Percentiles rank a stretch among this genome's conserved stretches.
Evolutionary conservation across 2,797 vertebrate genomes (phyloP).

Genomic region (Manis pentadactyla): DNA sequence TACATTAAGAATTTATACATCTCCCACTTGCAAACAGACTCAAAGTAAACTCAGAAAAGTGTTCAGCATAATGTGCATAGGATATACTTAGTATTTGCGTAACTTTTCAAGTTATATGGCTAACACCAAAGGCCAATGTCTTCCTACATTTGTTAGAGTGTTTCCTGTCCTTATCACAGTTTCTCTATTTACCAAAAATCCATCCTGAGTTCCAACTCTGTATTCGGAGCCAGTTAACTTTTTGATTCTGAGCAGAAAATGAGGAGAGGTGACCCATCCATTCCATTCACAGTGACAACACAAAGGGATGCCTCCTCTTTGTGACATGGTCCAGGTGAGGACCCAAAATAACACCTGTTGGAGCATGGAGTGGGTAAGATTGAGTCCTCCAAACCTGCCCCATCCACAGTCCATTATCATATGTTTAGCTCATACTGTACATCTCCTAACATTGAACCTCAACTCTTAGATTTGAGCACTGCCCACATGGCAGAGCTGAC

Average conservation of each 20-base stretch:
- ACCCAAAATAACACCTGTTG: not conserved
- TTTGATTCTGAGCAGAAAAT: slow-evolving; percentile 38
- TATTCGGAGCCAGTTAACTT: not conserved
- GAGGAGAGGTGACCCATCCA: not conserved
- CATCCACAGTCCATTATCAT: accelerated
- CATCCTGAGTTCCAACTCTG: not conserved
- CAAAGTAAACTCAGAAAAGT: slow-evolving; percentile 62
- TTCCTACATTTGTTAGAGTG: not conserved
- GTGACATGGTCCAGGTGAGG: not conserved
- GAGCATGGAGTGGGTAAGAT: accelerated
- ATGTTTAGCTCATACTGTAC: accelerated
- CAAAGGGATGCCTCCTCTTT: not conserved
- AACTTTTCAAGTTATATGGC: slow-evolving; percentile 80
- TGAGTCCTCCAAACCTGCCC: accelerated
- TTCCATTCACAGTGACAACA: not conserved
- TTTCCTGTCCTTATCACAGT: not conserved
- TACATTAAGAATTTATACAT: not conserved
- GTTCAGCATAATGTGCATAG: slow-evolving; percentile 55
- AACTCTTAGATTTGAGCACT: accelerated
- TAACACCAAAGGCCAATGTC: slow-evolving; percentile 76
- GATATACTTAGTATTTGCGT: slow-evolving; percentile 76
- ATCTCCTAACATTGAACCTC: too few species aligned
- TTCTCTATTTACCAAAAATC: slow-evolving; percentile 5
- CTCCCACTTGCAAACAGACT: slow-evolving; percentile 26
- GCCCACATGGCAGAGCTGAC: accelerated